phyloP scores from a whole-genome alignment of 2,888 invertebrate species.

The Eupithecia abbreviata region DNA sequence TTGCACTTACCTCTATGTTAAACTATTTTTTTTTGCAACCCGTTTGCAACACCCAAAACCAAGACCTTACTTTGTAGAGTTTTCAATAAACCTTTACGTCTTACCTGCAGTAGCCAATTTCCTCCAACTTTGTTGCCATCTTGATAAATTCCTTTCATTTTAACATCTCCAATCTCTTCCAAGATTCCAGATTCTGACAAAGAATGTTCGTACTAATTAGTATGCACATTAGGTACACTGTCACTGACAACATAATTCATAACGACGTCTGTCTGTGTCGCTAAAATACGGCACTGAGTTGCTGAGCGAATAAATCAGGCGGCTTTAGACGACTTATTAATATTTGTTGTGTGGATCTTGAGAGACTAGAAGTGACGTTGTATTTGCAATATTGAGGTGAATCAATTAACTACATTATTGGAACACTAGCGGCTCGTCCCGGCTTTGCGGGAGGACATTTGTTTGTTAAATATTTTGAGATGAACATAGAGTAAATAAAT shows the following conservation, averaged over 20 bases:
- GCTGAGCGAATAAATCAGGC: constrained; percentile 76
- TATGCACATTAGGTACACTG: constrained; percentile 62
- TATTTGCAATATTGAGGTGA: no score
- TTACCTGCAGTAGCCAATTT: constrained; percentile 39
- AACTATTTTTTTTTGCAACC: no score
- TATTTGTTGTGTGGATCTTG: constrained; percentile 62
- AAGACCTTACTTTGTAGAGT: constrained; percentile 31
- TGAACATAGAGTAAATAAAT: no score
- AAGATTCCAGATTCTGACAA: background rate
- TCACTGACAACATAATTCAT: constrained; percentile 59
- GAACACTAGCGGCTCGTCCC: no score
- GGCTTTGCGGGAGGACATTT: no score
- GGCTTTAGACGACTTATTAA: constrained; percentile 77
- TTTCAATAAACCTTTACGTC: constrained; percentile 41
- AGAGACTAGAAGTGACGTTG: constrained; percentile 46
- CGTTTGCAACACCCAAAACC: background rate
- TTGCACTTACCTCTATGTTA: no score
- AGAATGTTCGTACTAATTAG: constrained; percentile 55
- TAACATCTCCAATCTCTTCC: background rate
- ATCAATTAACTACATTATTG: no score
- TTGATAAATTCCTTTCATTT: constrained; percentile 47
- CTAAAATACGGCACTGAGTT: constrained; percentile 67
- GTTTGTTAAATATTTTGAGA: no score
- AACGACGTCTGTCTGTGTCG: constrained; percentile 60
- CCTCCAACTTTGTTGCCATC: constrained; percentile 26